phyloP scores from a whole-genome alignment of 2,888 invertebrate species.

The Melitaea athalia region DNA sequence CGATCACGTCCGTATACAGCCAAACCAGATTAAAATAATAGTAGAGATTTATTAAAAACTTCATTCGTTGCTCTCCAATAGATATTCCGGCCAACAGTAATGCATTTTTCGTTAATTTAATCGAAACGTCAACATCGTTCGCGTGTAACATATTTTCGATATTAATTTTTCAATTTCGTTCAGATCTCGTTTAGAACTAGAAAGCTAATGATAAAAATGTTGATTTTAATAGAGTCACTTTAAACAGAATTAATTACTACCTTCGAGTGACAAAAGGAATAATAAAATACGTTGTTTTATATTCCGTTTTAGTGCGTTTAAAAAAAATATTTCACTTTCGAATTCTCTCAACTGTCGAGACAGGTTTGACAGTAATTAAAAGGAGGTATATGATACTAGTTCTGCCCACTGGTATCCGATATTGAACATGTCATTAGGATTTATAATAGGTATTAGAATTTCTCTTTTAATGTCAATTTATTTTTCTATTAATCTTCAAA shows the following conservation, averaged over 20 bases:
- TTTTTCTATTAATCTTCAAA: background rate
- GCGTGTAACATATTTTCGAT: conserved; percentile 2
- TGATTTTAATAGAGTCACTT: conserved; percentile 7
- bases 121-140: conserved; percentile 46
- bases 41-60: conserved; percentile 28
- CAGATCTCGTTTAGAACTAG: background rate
- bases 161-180: background rate
- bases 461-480: background rate
- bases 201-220: conserved; percentile 16
- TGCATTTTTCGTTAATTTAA: conserved; percentile 48
- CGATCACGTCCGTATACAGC: conserved; percentile 54
- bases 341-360: conserved; percentile 27
- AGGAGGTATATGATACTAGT: conserved; percentile 6
- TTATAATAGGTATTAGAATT: background rate
- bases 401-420: background rate
- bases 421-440: background rate
- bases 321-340: conserved; percentile 29
- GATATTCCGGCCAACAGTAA: conserved; percentile 58
- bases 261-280: conserved; percentile 30
- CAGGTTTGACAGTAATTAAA: conserved; percentile 32
- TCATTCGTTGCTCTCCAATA: conserved; percentile 34
- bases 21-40: conserved; percentile 54
- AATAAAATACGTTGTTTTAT: conserved; percentile 32
- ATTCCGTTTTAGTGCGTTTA: conserved; percentile 29
- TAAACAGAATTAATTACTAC: conserved; percentile 29